phyloP scores from a whole-genome alignment of 2,113 vertebrate species.

The Origma solitaria region DNA sequence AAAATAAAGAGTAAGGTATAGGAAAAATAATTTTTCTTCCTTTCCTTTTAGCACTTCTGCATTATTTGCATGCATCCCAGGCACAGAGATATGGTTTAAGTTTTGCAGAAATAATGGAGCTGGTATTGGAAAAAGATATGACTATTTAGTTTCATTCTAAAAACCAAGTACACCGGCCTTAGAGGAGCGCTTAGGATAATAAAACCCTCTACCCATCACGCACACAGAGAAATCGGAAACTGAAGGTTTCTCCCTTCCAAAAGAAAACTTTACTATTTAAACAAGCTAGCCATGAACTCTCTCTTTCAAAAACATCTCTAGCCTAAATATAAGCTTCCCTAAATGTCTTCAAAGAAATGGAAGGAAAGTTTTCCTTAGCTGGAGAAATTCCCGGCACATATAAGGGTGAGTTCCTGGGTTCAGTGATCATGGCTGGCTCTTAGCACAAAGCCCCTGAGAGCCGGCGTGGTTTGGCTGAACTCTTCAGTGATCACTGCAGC shows the following conservation, averaged over 20 bases:
- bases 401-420: not conserved
- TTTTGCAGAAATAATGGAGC: not conserved
- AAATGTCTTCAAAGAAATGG: not conserved
- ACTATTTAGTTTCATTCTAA: conserved; percentile 48
- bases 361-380: not conserved
- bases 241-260: not conserved
- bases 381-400: not conserved
- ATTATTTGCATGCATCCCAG: conserved; percentile 16
- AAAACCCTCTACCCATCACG: not conserved
- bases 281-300: not conserved
- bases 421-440: rapidly evolving
- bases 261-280: not conserved
- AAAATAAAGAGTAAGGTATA: conserved; percentile 38
- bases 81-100: not conserved
- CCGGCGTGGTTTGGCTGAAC: not conserved
- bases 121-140: not conserved
- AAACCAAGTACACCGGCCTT: conserved; percentile 25
- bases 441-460: not conserved
- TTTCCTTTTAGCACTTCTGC: not conserved
- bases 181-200: conserved; percentile 36
- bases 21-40: conserved; percentile 32
- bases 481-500: not conserved
- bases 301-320: not conserved
- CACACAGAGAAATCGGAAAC: not conserved
- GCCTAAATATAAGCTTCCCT: not conserved